These are phyloP conservation scores for Anastrepha obliqua DNA, from an alignment of 1,140 invertebrate genomes.

Conservation along the genomic window DNA sequence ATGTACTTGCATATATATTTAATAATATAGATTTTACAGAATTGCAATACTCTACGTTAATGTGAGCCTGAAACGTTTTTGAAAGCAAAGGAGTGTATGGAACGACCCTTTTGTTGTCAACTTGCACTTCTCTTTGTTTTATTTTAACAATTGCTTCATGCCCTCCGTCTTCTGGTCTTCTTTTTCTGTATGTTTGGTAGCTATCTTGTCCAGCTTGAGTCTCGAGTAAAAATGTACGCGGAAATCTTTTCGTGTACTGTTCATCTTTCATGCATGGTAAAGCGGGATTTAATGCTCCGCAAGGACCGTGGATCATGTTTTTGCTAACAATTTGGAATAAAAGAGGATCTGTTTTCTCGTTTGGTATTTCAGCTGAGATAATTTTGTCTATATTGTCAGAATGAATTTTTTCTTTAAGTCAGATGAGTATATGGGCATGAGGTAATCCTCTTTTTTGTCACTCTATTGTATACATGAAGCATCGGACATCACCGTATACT, in stretches of 20 bases:
- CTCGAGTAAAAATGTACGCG: constrained; percentile 59
- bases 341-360: too few species aligned
- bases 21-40: too few species aligned
- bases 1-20: too few species aligned
- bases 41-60: too few species aligned
- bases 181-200: constrained; percentile 73
- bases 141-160: constrained; percentile 37
- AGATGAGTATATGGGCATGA: constrained; percentile 76
- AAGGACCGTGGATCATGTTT: too few species aligned
- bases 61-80: constrained; percentile 59
- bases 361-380: constrained; percentile 61
- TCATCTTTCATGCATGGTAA: too few species aligned
- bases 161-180: constrained; percentile 68
- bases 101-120: constrained; percentile 67
- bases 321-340: too few species aligned
- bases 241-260: too few species aligned
- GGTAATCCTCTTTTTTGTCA: constrained; percentile 74
- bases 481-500: background rate
- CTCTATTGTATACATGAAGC: constrained; percentile 74
- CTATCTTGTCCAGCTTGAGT: constrained; percentile 68
- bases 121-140: constrained; percentile 6
- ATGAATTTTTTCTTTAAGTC: constrained; percentile 73
- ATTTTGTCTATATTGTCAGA: constrained; percentile 75
- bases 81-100: constrained; percentile 63
- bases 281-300: too few species aligned